phyloP scores from a whole-genome alignment of 2,888 invertebrate genomes.

The Exephanes ischioxanthus region DNA sequence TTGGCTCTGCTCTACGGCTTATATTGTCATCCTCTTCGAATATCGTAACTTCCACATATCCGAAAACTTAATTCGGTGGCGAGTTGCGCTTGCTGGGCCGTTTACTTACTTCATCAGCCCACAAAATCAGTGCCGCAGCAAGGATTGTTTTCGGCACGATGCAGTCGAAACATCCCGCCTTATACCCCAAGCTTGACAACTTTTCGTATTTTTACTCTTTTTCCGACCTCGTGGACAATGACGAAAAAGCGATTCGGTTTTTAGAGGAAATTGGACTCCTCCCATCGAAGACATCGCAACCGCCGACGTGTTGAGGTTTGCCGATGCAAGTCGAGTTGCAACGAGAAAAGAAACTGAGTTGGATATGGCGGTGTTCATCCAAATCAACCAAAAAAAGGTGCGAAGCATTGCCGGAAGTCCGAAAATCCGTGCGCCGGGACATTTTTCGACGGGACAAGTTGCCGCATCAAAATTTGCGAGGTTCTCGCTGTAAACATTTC shows the following conservation, averaged over 20 bases:
- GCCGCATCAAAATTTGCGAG: slow-evolving; percentile 55
- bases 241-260: slow-evolving; percentile 45
- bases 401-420: slow-evolving; percentile 43
- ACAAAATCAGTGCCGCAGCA: too few relatives aligned
- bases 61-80: too few relatives aligned
- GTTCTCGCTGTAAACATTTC: slow-evolving; percentile 52
- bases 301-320: slow-evolving; percentile 48
- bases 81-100: too few relatives aligned
- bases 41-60: too few relatives aligned
- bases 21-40: too few relatives aligned
- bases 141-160: too few relatives aligned
- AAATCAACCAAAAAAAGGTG: slow-evolving; percentile 45
- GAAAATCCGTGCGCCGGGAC: slow-evolving; percentile 54
- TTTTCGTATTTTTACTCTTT: slow-evolving; percentile 51
- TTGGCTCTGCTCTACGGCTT: too few relatives aligned
- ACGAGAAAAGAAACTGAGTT: slow-evolving; percentile 35
- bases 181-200: slow-evolving; percentile 39
- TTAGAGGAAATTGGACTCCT: slow-evolving; percentile 55
- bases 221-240: slow-evolving; percentile 20
- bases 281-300: slow-evolving; percentile 33
- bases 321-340: slow-evolving; percentile 53
- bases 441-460: slow-evolving; percentile 58
- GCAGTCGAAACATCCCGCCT: slow-evolving; percentile 32
- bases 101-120: too few relatives aligned
- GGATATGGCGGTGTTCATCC: slow-evolving; percentile 57